These are phyloP conservation scores for Platynereis dumerilii DNA, from an alignment of 2,888 invertebrate species.

Conservation along the genomic window DNA sequence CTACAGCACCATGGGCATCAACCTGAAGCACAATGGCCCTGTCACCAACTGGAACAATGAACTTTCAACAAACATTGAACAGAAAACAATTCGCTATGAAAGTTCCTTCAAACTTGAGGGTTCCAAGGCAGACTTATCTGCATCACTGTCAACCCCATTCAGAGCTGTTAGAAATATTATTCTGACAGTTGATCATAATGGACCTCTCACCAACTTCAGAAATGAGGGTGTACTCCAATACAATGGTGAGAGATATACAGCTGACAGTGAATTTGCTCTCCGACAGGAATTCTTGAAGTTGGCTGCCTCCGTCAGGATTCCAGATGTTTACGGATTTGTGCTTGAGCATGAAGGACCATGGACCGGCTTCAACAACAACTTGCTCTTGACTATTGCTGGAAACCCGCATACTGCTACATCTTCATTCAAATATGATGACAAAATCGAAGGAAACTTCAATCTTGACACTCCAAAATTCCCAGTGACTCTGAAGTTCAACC, in stretches of 20 bases:
- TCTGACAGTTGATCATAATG: constrained; percentile 17
- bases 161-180: not conserved
- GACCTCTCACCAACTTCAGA: constrained; percentile 22
- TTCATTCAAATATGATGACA: constrained; percentile 8
- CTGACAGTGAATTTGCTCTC: not conserved
- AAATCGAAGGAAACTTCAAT: not conserved
- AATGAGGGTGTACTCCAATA: constrained; percentile 23
- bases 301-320: not conserved
- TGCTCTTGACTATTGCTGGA: not conserved
- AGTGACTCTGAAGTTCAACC: constrained; percentile 10
- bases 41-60: not conserved
- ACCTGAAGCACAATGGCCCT: not conserved
- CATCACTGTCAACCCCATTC: constrained; percentile 5
- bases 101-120: not conserved
- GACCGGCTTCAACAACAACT: constrained; percentile 23
- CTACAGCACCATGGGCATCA: not conserved
- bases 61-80: not conserved
- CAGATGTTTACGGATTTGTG: not conserved
- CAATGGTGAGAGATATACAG: constrained; percentile 13
- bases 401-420: not conserved
- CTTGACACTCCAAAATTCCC: constrained; percentile 9
- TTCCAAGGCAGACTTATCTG: not conserved
- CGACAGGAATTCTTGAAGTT: not conserved
- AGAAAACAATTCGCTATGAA: not conserved
- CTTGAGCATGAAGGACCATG: constrained; percentile 20